Conservation (phyloP, 2,113 vertebrate genomes). For the Myanophis thanlyinensis region DNA sequence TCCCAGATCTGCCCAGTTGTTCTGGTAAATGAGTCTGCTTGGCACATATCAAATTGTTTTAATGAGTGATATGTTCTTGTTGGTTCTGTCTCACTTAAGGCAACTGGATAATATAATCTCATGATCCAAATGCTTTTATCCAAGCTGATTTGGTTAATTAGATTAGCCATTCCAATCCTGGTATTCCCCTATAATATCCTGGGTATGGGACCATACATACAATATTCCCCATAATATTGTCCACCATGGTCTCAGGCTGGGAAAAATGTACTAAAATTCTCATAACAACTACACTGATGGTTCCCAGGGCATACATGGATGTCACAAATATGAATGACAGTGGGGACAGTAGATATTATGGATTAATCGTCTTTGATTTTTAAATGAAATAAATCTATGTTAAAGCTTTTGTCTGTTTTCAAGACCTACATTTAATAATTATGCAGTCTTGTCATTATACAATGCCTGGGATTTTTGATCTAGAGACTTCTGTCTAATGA, state of each 20-base stretch:
- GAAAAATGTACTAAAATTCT: not conserved
- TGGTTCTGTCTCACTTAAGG: not conserved
- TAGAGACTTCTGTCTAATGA: not conserved
- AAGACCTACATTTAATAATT: not conserved
- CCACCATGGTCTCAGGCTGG: not conserved
- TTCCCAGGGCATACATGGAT: not conserved
- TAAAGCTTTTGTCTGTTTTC: not conserved
- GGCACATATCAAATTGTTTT: not conserved
- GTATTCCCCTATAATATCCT: not conserved
- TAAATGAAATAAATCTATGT: not conserved
- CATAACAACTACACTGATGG: not conserved
- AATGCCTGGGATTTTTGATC: not conserved
- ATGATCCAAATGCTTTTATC: not conserved
- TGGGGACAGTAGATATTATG: not conserved
- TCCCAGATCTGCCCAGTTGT: conserved; percentile 85
- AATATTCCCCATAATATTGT: not conserved
- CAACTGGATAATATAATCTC: not conserved
- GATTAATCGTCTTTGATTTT: not conserved
- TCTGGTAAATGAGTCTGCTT: conserved; percentile 71
- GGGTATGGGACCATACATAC: not conserved
- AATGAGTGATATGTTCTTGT: not conserved
- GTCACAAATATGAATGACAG: not conserved
- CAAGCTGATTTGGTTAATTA: not conserved
- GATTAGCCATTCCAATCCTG: not conserved
- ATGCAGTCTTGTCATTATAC: not conserved